Base-by-base conservation (phyloP, 2,888 invertebrate genomes). In the Hartigia nigra region DNA sequence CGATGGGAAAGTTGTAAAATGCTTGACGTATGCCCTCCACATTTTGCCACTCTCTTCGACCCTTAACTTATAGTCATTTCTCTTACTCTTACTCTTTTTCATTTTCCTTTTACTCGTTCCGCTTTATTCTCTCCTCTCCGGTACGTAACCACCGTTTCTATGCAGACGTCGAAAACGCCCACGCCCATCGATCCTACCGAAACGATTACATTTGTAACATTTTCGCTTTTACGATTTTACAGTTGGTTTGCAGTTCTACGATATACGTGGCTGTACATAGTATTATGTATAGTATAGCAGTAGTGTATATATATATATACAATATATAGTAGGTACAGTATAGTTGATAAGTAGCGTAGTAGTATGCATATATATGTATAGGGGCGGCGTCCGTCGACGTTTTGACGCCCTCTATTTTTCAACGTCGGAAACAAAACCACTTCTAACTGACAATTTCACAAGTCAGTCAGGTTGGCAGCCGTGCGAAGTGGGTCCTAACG, bases 181-280 rank as follows among this genome's bases (percentile, higher is more conserved):
- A n/a, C n/a, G 34, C 79, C 72, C 36, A 75, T 74, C 70, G 75
- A 37, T 78, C 74, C 75, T 31, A 12, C 23, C 32, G 76, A 74
- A 69, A 31, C 74, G 75, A 82, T 87, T 87, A 86, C 83, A 85
- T 87, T 85, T 85, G 86, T 86, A 85, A 86, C 85, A 82, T 84
- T 86, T 84, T 85, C 80, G 81, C 78, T 85, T 87, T 89, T 88
- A 89, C 87, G 88, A 87, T 88, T 87, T 88, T 87, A 86, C 87
- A 86, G 87, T 85, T 87, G 88, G 86, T 89, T 88, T 87, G 83
- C 85, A 84, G 87, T 87, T 84, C 55, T 55, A 55, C 55, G 55
- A 55, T 9, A 23, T 23, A 55, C 55, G 55, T 55, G 55, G 23
- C 23, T 55, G 23, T 55, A 55, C 23, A 1, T 55, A 55, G 23